Base-by-base conservation (phyloP, 2,797 vertebrate genomes). In the Hydrolagus colliei region DNA sequence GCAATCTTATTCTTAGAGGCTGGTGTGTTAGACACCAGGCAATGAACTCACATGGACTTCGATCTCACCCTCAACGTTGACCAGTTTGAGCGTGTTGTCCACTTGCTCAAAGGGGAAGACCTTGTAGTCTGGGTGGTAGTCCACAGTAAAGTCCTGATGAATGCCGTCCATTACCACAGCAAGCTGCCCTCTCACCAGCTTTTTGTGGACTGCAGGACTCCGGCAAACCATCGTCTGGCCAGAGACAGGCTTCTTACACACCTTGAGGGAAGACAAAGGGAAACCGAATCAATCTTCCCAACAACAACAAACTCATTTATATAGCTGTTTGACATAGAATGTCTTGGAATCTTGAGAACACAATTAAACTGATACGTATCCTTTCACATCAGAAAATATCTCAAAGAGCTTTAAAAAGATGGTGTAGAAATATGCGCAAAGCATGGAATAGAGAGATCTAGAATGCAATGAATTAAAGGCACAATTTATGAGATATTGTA, bases 101-200 rank as follows among this genome's bases (percentile, higher is more conserved):
- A 96, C 94, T 7, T 92, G 88, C 86, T 94, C 89, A 73, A 95
- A 93, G 0, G 91, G 93, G 87, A 92, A 89, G 14, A 95, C 86
- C 73, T 91, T 73, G 27, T 96, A 96, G 6, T 85, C 92, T 0
- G 94, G 91, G 87, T 95, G 93, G 91, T 97, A 97, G 80, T 86
- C 93, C 87, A 97, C 96, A 73, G 88, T 91, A 86, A 92, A 91
- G 68, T 92, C 93, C 76, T 88, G 90, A 0, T 90, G 0, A 0
- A 93, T 89, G 1, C 96, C 94, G 0, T 98, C 97, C 92, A 96
- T 95, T 86, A 93, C 88, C 86, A 95, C 94, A 0, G 92, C 96
- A 87, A 99, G 93, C 87, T 92, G 92, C 68, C 96, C 95, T 12
- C 86, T 91, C 35, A 91, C 93, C 0, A 89, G 92, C 59, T 93